phyloP scores from a whole-genome alignment of 2,888 invertebrate species.

The Dynastes tityus region DNA sequence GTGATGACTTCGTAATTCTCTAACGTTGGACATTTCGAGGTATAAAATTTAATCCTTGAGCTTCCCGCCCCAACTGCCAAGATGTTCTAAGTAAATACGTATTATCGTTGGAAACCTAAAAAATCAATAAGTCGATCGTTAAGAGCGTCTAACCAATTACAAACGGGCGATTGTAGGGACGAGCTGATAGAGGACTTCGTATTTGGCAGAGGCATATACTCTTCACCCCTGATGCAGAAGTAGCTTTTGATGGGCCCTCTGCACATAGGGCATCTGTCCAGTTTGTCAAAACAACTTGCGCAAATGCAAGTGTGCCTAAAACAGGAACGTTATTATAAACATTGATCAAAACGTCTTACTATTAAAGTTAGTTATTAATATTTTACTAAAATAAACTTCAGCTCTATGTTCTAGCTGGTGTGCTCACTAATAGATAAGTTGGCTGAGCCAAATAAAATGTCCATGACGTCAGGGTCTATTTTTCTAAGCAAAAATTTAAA shows the following conservation, averaged over 20 bases:
- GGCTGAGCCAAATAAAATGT: too few relatives aligned
- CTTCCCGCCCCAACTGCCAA: not conserved
- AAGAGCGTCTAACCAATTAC: constrained; percentile 75
- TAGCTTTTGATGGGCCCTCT: constrained; percentile 87
- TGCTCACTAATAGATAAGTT: too few relatives aligned
- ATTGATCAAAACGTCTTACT: too few relatives aligned
- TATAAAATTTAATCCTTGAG: not conserved
- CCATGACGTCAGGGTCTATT: too few relatives aligned
- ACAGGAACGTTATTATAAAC: constrained; percentile 51
- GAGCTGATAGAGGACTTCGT: constrained; percentile 61
- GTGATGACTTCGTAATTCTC: constrained; percentile 38
- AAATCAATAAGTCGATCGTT: constrained; percentile 83
- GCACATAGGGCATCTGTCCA: constrained; percentile 91
- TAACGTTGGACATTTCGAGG: constrained; percentile 22
- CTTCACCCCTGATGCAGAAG: constrained; percentile 87
- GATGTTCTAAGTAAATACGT: not conserved
- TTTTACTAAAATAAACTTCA: too few relatives aligned
- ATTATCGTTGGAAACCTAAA: constrained; percentile 78
- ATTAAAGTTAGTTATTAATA: too few relatives aligned
- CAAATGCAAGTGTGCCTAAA: constrained; percentile 87
- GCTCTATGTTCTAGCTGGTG: too few relatives aligned
- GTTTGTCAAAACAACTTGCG: constrained; percentile 83
- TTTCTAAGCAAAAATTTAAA: too few relatives aligned
- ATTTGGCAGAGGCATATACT: constrained; percentile 77
- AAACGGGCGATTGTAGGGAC: constrained; percentile 67